Base-by-base conservation (phyloP, 2,888 invertebrate species). In the Oeneis ivallda region DNA sequence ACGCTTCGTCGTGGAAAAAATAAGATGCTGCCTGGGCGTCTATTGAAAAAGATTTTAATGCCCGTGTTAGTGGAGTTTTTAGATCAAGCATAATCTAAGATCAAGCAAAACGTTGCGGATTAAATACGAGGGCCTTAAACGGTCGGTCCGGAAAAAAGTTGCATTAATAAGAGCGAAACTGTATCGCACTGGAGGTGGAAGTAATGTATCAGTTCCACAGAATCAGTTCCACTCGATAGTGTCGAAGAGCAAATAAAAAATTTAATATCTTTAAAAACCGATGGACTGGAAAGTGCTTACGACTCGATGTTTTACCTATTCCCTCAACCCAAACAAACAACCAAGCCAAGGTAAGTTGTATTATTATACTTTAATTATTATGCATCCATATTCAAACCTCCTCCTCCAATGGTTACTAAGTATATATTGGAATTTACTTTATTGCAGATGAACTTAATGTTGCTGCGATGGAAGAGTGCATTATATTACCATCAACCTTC, bases 81-180 rank as follows among this genome's bases (percentile, higher is more conserved):
- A 52, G 70, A 11, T 32, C 43, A 45, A 43, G 43, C 4, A 71
- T n/a, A n/a, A n/a, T n/a, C n/a, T n/a, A n/a, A n/a, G n/a, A n/a
- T n/a, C n/a, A n/a, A n/a, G n/a, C n/a, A n/a, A 67, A 50, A 47
- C 54, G n/a, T 47, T 71, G 1, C 70, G 67, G 49, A 0, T 66
- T 10, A 71, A 71, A 62, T 70, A 67, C 32, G 70, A 70, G 32
- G 65, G 47, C 7, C 15, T 71, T n/a, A 71, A 71, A 45, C 61
- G 66, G 26, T 64, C 62, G 11, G 67, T 56, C 4, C 53, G 70
- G 45, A 70, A 70, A 53, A 71, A 66, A 49, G 15, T 11, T 34
- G 50, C 52, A 10, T 3, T 56, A 13, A 56, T 68, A n/a, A 52
- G 56, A 15, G 52, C 62, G 15, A 54, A 54, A 53, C 52, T 43